phyloP scores from a whole-genome alignment of 2,888 invertebrate genomes.

The Euplagia quadripunctaria region DNA sequence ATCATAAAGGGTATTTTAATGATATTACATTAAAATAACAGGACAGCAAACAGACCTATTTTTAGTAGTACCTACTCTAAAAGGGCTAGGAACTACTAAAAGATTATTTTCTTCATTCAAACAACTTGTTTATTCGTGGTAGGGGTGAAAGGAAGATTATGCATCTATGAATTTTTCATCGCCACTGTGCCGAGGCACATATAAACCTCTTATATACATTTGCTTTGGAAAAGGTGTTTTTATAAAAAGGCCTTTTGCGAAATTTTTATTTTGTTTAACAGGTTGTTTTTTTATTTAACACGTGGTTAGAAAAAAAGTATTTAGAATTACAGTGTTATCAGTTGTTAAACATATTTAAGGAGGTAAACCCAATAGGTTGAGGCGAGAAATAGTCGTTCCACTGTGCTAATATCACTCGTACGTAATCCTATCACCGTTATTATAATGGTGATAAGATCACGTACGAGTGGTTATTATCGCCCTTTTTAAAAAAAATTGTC shows the following conservation, averaged over 20 bases:
- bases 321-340: not conserved
- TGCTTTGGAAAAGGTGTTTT: constrained; percentile 36
- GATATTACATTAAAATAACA: not conserved
- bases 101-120: not conserved
- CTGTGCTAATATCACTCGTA: too few species aligned
- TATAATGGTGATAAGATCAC: too few species aligned
- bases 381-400: too few species aligned
- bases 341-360: too few species aligned
- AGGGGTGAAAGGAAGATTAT: constrained; percentile 48
- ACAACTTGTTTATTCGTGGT: constrained; percentile 17
- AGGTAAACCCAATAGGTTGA: too few species aligned
- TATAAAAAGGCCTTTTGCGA: constrained; percentile 34
- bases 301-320: not conserved
- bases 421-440: too few species aligned
- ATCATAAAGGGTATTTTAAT: too few species aligned
- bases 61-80: not conserved
- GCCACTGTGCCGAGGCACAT: constrained; percentile 40
- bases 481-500: too few species aligned
- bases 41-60: not conserved
- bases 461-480: too few species aligned
- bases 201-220: constrained; percentile 56
- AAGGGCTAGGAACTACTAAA: not conserved
- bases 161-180: constrained; percentile 58
- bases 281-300: not conserved
- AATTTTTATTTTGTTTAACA: constrained; percentile 21